Base-by-base conservation (phyloP, 2,797 vertebrate genomes). In the Thalassophryne amazonica region DNA sequence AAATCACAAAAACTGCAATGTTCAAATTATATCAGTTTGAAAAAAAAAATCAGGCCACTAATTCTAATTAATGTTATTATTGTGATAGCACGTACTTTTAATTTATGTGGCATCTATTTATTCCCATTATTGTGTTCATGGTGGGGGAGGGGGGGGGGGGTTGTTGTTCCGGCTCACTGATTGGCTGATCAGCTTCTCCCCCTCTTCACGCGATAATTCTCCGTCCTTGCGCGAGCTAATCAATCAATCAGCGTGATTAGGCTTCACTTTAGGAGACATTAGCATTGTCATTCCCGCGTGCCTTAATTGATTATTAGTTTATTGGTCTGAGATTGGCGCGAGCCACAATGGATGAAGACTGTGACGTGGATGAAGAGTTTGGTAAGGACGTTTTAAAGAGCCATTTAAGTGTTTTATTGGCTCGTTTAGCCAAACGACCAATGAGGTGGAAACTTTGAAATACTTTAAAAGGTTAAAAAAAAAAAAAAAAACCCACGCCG, bases 301-400 rank as follows among this genome's bases (percentile, higher is more conserved):
- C 17, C 73, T 57, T 82, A 77, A 87, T 87, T 81, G 78, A 71
- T 61, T 58, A 64, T 69, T 77, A 69, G 15, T 60, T 72, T 73
- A 84, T 78, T 79, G 70, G 71, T 60, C 78, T 27, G 42, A 70
- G n/a, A 49, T 13, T 39, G 57, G 46, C 12, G 29, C 18, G 28
- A 28, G 50, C 39, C 43, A 47, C 24, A 22, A 91, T 91, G 90
- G 82, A 88, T 0, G 83, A 79, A 47, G 66, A 74, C 29, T 55
- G 63, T 24, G 67, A 50, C 18, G 45, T 55, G 46, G 46, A 41
- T 20, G 78, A 60, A 67, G 79, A 81, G 20, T 81, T 82, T 12
- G 89, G 90, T 92, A 86, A 87, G 88, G 30, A 32, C 23, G 1
- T 31, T n/a, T 29, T 5, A 48, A 25, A 19, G 14, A 20, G 18